Conservation (phyloP, 2,113 vertebrate genomes). For the Xerus inauris region DNA sequence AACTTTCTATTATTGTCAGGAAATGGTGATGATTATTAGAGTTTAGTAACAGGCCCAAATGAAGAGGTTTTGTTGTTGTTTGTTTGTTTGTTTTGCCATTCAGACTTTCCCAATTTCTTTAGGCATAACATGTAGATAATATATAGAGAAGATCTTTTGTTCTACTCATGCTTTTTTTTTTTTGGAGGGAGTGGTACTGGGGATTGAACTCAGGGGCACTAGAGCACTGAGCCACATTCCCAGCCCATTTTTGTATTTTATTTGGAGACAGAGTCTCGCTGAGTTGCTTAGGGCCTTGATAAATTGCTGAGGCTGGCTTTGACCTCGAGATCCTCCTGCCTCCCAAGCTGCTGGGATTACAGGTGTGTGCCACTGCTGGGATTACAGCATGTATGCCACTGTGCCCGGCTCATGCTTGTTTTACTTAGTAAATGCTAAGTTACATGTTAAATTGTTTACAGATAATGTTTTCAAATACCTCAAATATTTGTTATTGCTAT, state of each 20-base stretch:
- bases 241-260: no score
- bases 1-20: neutral
- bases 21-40: neutral
- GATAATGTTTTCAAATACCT: neutral
- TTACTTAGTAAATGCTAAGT: neutral
- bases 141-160: neutral
- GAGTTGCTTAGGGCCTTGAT: no score
- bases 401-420: neutral
- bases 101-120: neutral
- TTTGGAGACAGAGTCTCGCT: no score
- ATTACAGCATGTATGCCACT: no score
- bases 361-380: no score
- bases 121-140: no score
- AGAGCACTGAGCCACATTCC: no score
- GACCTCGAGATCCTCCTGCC: no score
- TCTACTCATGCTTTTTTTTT: neutral
- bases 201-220: no score
- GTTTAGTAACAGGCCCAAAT: neutral
- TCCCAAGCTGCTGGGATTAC: no score
- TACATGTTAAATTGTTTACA: slow-evolving; percentile 14
- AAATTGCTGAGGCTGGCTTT: no score
- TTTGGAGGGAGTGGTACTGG: no score
- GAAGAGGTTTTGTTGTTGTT: neutral
- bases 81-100: neutral
- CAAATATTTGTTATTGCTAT: neutral